Base-by-base conservation (phyloP, 2,113 vertebrate species). In the Rhinolophus ferrumequinum region DNA sequence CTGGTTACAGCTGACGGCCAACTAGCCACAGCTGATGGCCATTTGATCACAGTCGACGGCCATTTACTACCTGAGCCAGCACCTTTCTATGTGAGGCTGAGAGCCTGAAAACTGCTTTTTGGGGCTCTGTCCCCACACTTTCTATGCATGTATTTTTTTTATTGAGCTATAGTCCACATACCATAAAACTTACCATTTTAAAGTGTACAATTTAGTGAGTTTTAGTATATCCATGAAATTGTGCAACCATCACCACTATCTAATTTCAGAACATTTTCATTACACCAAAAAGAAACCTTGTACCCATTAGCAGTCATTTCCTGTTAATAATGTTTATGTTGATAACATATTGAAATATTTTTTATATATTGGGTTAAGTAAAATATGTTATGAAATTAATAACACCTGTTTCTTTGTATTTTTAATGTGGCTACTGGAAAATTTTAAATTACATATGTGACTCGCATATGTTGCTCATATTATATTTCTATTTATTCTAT, bases 261-360 rank as follows among this genome's bases (percentile, higher is more conserved):
- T 58, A 77, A 70, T 15, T 35, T 30, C 60, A 64, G 41, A 83
- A 64, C 12, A 24, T 83, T 83, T 83, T 47, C 12, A 83, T 47
- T 6, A 66, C 8, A 0, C 81, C 41, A 24, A 24, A 82, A 82
- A 44, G 35, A 82, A 82, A 82, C 35, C 56, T 56, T 19, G 10
- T 60, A 44, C 26, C 26, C 79, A 62, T 62, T 30, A 62, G 81
- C 44, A 83, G 30, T 64, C 41, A 83, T 12, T 83, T 50, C 41
- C 41, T 72, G 84, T 69, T 84, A 90, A 69, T 69, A 54, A 94
- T 89, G 18, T 58, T 88, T 88, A 70, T 38, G 28, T 12, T 93
- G 33, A 93, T 35, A 79, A 72, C 11, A 72, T 62, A 10, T 35
- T 47, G 14, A 72, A 77, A 60, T 38, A 90, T 38, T 58, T 94